Percentiles rank a stretch among this genome's conserved stretches.
These are phyloP conservation scores for Siniperca undulata DNA, from an alignment of 2,797 vertebrate species.

Conservation along the genomic window DNA sequence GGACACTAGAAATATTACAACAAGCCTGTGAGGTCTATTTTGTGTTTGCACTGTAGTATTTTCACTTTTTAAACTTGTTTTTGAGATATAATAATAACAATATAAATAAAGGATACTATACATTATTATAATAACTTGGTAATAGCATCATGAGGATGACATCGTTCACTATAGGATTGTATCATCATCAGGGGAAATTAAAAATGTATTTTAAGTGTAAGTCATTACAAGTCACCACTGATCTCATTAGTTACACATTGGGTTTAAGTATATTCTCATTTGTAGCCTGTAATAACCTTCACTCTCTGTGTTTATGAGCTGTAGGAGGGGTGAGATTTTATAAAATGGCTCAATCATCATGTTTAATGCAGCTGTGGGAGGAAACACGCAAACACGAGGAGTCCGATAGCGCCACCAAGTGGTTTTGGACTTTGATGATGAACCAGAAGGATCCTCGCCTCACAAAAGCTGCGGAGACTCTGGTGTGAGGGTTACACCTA, in stretches of 20 bases:
- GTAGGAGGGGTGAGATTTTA: constrained; percentile 13
- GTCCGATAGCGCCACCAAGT: constrained; percentile 58
- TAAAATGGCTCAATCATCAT: constrained; percentile 5
- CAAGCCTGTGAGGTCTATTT: background rate
- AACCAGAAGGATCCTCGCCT: constrained; percentile 18
- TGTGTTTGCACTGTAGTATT: background rate
- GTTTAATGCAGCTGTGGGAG: constrained; percentile 43
- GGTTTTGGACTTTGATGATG: constrained; percentile 24
- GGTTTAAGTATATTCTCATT: background rate
- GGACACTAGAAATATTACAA: background rate
- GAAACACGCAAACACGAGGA: background rate
- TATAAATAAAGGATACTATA: background rate
- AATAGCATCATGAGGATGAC: no score
- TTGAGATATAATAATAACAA: no score
- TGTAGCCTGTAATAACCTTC: background rate
- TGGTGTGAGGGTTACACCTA: background rate
- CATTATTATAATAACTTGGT: background rate
- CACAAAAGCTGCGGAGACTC: constrained; percentile 14
- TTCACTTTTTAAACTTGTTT: background rate
- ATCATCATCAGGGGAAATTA: background rate
- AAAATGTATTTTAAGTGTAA: background rate
- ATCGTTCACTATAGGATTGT: background rate
- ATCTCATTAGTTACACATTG: background rate
- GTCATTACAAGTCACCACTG: background rate
- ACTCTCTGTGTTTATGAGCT: background rate